Evolutionary conservation across 1,140 invertebrate genomes (phyloP).

Genomic region (Pseudoatta argentina): DNA sequence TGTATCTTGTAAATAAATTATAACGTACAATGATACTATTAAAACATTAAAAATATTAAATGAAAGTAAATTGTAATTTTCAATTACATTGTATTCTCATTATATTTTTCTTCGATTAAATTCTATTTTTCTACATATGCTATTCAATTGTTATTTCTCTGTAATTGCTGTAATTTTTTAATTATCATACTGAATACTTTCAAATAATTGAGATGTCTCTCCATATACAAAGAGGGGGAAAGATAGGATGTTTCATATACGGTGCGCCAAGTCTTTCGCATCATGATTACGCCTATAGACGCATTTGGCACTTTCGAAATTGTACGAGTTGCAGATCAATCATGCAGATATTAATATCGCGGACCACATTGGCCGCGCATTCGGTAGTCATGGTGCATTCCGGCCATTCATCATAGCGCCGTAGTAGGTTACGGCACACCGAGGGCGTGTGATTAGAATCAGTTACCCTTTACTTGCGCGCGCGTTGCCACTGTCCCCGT

Average conservation of each 20-base stretch:
- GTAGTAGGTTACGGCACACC: conserved; percentile 72
- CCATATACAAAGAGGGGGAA: neutral
- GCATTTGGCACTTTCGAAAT: conserved; percentile 52
- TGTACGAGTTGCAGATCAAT: conserved; percentile 74
- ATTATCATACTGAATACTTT: neutral
- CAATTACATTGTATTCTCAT: neutral
- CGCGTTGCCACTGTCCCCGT: conserved; percentile 68
- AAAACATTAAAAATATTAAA: neutral
- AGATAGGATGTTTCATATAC: neutral
- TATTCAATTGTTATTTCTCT: neutral
- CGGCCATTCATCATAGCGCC: conserved; percentile 80
- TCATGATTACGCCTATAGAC: conserved; percentile 36
- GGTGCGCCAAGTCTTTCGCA: neutral
- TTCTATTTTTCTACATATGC: neutral
- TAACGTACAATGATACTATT: neutral
- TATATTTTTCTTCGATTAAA: neutral
- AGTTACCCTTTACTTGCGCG: conserved; percentile 82
- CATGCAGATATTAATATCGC: conserved; percentile 79
- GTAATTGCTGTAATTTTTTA: neutral
- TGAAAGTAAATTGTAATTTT: conserved; percentile 8
- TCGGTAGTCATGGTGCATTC: conserved; percentile 80
- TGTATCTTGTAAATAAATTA: neutral
- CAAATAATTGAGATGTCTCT: neutral
- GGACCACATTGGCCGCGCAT: conserved; percentile 68
- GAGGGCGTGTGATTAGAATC: conserved; percentile 83